Percentiles rank a stretch among this genome's conserved stretches.
Evolutionary conservation across 37 sponge, comb jelly and placozoan species (phyloP).

Genomic region (Cladorhizidae sp.): DNA sequence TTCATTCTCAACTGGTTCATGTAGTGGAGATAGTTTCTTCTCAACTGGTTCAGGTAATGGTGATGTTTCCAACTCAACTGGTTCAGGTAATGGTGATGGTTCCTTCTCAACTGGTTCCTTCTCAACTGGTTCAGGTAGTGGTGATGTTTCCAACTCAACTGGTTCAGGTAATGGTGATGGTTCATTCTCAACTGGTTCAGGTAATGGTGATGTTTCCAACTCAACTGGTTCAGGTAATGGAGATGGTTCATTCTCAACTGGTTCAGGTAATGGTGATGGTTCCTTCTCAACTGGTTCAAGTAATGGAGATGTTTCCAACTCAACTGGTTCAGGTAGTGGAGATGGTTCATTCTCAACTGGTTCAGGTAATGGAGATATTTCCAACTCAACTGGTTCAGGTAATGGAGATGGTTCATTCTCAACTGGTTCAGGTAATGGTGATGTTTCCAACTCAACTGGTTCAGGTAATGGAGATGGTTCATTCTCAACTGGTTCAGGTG

Average conservation of each 20-base stretch:
- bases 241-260: background rate
- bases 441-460: background rate
- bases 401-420: background rate
- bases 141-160: background rate
- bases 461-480: background rate
- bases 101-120: background rate
- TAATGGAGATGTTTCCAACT: background rate
- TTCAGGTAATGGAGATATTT: background rate
- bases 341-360: background rate
- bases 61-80: too few species aligned
- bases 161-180: background rate
- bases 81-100: background rate
- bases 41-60: too few species aligned
- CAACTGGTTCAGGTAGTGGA: background rate
- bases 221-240: background rate
- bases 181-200: background rate
- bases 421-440: background rate
- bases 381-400: background rate
- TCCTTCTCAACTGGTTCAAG: constrained; percentile 1
- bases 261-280: background rate
- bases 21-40: too few species aligned
- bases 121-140: background rate
- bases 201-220: background rate
- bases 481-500: background rate
- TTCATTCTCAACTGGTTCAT: too few species aligned